A percentile compares a stretch with the other conserved stretches of the same genome.
Evolutionary conservation across 2,888 invertebrate genomes (phyloP).

Genomic region (Caenorhabditis becei): DNA sequence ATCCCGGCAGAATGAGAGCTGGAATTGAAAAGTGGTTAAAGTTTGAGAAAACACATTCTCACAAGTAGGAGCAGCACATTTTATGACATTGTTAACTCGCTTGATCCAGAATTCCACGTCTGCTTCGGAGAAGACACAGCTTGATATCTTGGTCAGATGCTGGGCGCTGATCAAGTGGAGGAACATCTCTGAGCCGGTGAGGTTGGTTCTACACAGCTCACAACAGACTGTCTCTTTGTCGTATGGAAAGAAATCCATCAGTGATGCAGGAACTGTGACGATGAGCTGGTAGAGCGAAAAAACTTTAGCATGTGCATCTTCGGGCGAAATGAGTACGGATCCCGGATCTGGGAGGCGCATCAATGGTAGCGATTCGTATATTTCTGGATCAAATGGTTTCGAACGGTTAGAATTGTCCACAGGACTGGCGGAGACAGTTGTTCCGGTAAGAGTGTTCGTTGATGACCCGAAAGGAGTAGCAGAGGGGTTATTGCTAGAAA

Average conservation of each 20-base stretch:
- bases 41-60: not conserved
- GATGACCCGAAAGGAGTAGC: no score
- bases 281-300: conserved; percentile 27
- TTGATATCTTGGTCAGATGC: conserved; percentile 13
- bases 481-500: no score
- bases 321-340: conserved; percentile 1
- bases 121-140: conserved; percentile 15
- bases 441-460: no score
- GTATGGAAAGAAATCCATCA: conserved; percentile 21
- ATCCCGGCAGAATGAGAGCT: conserved; percentile 13
- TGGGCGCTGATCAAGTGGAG: conserved; percentile 14
- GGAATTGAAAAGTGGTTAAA: not conserved
- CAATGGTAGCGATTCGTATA: conserved; percentile 11
- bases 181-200: conserved; percentile 17
- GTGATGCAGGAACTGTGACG: conserved; percentile 11
- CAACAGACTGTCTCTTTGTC: conserved; percentile 13
- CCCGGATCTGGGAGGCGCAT: conserved; percentile 30
- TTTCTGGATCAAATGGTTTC: not conserved
- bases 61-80: conserved; percentile 1
- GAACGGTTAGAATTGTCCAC: no score
- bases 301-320: conserved; percentile 4
- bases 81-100: conserved; percentile 13
- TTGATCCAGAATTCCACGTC: conserved; percentile 35
- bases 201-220: conserved; percentile 9
- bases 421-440: no score